A percentile compares a stretch with the other conserved stretches of the same genome.
Evolutionary conservation across 1,140 invertebrate genomes (phyloP).

Genomic region (Pogonognathellus flavescens): DNA sequence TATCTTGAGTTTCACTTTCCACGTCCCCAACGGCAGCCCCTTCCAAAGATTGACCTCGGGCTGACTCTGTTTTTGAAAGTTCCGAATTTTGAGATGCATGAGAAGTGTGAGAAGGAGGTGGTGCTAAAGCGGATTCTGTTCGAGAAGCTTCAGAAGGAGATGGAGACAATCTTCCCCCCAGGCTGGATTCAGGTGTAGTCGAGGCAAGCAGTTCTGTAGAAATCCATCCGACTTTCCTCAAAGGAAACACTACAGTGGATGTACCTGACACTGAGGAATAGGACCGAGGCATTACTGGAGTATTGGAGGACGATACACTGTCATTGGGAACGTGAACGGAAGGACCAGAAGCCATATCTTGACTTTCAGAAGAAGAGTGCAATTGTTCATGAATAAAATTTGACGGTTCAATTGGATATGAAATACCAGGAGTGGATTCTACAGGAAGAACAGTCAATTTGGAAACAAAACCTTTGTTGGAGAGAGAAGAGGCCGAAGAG

Average conservation of each 20-base stretch:
- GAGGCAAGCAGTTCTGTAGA: constrained; percentile 14
- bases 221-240: constrained; percentile 2
- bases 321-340: constrained; percentile 36
- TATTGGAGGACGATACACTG: constrained; percentile 57
- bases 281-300: constrained; percentile 56
- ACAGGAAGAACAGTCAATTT: constrained; percentile 57
- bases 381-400: not conserved
- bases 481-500: not conserved
- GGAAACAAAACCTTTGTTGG: constrained; percentile 48
- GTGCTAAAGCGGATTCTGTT: constrained; percentile 63
- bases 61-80: constrained; percentile 63
- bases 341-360: constrained; percentile 30
- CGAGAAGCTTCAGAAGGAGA: constrained; percentile 59
- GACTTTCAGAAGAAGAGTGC: not conserved
- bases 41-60: constrained; percentile 31
- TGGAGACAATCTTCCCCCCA: constrained; percentile 56
- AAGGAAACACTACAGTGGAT: constrained; percentile 54
- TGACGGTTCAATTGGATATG: constrained; percentile 19
- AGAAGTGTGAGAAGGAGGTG: constrained; percentile 59
- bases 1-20: constrained; percentile 4
- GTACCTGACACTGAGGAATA: constrained; percentile 31
- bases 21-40: not conserved
- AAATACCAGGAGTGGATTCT: constrained; percentile 17
- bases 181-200: constrained; percentile 18
- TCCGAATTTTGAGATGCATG: constrained; percentile 62